Base-by-base conservation (phyloP, 2,888 invertebrate genomes). In the Monoplex corrugatus region DNA sequence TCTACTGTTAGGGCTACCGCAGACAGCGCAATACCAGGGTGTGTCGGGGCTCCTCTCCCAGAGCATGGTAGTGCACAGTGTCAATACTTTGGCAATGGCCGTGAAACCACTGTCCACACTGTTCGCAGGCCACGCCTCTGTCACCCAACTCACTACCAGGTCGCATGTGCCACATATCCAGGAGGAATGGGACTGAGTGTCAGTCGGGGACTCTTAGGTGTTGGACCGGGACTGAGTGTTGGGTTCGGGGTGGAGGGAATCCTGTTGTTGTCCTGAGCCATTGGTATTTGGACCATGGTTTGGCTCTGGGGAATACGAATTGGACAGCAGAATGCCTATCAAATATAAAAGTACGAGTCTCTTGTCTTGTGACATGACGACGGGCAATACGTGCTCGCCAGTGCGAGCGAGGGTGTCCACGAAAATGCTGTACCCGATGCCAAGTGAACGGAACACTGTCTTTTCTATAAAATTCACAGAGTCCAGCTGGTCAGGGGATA, bases 121-220 rank as follows among this genome's bases (percentile, higher is more conserved):
- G n/a, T n/a, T n/a, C n/a, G n/a, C n/a, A n/a, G n/a, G n/a, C n/a
- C n/a, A n/a, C n/a, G n/a, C n/a, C n/a, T n/a, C n/a, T n/a, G n/a
- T n/a, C n/a, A n/a, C n/a, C n/a, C n/a, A n/a, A n/a, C n/a, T n/a
- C n/a, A n/a, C n/a, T n/a, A n/a, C n/a, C n/a, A n/a, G n/a, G n/a
- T 45, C 84, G 32, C 84, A 84, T 40, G 84, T 84, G 50, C 84
- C 84, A n/a, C 84, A 84, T 16, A 84, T 84, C 84, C 84, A 45
- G 0, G 84, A 84, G 45, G 84, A 84, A 35, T 45, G 84, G 45
- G 84, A 45, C n/a, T 78, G 78, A 40, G 78, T 23, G 63, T 63
- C 63, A 63, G 63, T 23, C 63, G 5, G 16, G 63, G 16, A 63
- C 63, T 63, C n/a, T n/a, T n/a, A n/a, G 63, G 63, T 23, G 63